Evolutionary conservation across 2,113 vertebrate genomes (phyloP).

Genomic region (Paedocypris sp.): DNA sequence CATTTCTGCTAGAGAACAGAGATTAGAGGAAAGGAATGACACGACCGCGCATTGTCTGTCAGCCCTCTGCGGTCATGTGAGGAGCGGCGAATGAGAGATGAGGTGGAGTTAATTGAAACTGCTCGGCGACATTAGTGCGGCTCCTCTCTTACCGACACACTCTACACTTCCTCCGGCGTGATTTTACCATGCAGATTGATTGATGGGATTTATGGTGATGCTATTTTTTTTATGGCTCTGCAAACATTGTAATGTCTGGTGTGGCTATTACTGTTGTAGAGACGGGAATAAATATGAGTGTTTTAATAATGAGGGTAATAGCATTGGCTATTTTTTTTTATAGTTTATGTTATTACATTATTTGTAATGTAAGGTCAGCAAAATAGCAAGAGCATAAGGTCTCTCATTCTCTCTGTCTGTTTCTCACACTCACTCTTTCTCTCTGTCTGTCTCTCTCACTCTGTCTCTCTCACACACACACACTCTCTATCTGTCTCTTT

Average conservation of each 20-base stretch:
- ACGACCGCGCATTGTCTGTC: conserved; percentile 31
- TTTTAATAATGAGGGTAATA: not conserved
- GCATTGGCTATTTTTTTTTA: too few species aligned
- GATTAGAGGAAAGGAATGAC: conserved; percentile 41
- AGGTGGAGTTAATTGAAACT: conserved; percentile 43
- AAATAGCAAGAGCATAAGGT: too few species aligned
- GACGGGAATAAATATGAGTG: not conserved
- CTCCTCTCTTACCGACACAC: conserved; percentile 21
- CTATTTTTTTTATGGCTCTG: not conserved
- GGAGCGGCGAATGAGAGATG: conserved; percentile 38
- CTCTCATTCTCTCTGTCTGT: too few species aligned
- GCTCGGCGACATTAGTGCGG: conserved; percentile 24
- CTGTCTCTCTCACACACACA: too few species aligned
- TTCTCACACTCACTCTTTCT: too few species aligned
- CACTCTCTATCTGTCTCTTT: too few species aligned
- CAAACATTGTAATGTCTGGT: conserved; percentile 1
- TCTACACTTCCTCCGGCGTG: conserved; percentile 26
- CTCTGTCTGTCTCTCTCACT: too few species aligned
- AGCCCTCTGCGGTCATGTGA: conserved; percentile 31
- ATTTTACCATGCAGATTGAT: conserved; percentile 22
- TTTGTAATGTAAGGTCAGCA: not conserved
- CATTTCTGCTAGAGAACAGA: conserved; percentile 28
- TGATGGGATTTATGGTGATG: conserved; percentile 19
- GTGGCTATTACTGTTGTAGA: not conserved
- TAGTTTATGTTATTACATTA: too few species aligned